Evolutionary conservation across 2,113 vertebrate species (phyloP), one percentile per base, ranked within the genome.

Genomic region (Megaleporinus macrocephalus): DNA sequence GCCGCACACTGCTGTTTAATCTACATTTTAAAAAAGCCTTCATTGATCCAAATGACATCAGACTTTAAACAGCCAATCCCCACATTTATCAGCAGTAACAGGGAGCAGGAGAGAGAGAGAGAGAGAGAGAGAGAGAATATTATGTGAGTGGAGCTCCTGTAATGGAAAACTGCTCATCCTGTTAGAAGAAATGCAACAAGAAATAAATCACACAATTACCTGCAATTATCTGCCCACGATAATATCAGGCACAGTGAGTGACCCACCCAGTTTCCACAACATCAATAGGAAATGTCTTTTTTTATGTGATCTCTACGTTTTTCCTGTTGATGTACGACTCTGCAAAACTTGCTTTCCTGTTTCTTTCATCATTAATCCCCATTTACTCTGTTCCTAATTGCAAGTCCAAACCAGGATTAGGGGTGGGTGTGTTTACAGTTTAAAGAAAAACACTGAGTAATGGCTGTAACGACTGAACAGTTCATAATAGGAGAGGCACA

Each of bases 21-120:
- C 30, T 78, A n/a, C 59, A 18, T 11, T 41, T 36, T 41, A 57
- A 69, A 55, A 66, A 69, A 68, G 47, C 27, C 76, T 68, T 29
- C 47, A 78, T 70, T 55, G 51, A 70, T 70, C 65, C 65, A 69
- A 68, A 66, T 78, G 62, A 70, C 65, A 70, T 70, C 77, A 79
- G 77, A 79, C 29, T 36, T 78, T 24, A 36, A 15, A 26, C 24
- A 79, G n/a, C n/a, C 65, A 59, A 41, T 41, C 53, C 53, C 63
- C 53, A 53, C 66, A 71, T 26, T 76, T 80, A 44, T 44, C 41
- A 44, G 41, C 5, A 44, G 41, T 44, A 44, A 11, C 63, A 41
- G 59, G 53, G 57, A 30, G 73, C 47, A 13, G 18, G 63, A 26
- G 41, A 63, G 51, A 24, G 22, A 27, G 53, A 51, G 65, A 71